phyloP scores from a whole-genome alignment of 2,113 vertebrate genomes.

The Panthera leo region DNA sequence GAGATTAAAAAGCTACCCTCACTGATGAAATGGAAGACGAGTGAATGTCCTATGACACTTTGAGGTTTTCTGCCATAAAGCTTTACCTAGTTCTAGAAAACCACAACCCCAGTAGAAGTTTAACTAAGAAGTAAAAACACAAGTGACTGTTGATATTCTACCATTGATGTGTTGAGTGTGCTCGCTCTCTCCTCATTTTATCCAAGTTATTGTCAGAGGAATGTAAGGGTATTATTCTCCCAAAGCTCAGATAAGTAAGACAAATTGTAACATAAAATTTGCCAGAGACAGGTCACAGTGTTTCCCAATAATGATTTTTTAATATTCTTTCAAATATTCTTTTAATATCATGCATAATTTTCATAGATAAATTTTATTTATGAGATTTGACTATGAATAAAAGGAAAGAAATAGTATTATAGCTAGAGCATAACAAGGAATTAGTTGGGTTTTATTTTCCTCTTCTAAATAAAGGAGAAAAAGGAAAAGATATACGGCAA shows the following conservation, averaged over 20 bases:
- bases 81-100: not conserved
- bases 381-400: not conserved
- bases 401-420: not conserved
- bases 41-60: not conserved
- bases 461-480: not conserved
- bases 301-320: not conserved
- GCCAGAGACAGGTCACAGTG: not conserved
- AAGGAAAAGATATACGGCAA: not conserved
- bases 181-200: not conserved
- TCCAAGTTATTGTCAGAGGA: not conserved
- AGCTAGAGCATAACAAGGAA: not conserved
- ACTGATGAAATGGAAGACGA: not conserved
- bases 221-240: not conserved
- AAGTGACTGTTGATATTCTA: not conserved
- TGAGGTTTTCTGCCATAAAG: not conserved
- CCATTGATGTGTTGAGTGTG: not conserved
- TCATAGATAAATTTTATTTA: not conserved
- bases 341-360: not conserved
- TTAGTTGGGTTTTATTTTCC: not conserved
- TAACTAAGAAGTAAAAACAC: not conserved
- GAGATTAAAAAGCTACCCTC: not conserved
- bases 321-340: not conserved
- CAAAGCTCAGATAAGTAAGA: not conserved
- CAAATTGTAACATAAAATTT: not conserved
- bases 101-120: not conserved